Evolutionary conservation across 1,140 invertebrate species (phyloP), one percentile per base, ranked within the genome.

Genomic region (Drosophila azteca): DNA sequence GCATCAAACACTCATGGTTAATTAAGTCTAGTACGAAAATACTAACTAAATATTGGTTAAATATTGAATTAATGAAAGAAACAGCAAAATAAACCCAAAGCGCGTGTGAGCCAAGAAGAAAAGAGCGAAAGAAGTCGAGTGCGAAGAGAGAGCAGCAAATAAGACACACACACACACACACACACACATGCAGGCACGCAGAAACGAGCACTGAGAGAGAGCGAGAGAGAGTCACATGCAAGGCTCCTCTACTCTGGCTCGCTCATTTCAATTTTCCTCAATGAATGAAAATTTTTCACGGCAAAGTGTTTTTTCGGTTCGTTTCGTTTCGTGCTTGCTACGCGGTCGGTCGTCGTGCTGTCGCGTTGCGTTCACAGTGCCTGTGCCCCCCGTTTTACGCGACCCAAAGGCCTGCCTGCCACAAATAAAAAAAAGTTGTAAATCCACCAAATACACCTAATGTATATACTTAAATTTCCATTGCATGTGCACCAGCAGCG

Each of bases 281-380:
- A 88, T 88, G 81, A 84, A 84, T 84, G 83, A 88, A 88, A 87
- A 88, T 78, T 88, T 88, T 88, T 88, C 83, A 88, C 83, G 83
- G 84, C 77, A 79, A 79, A 78, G 59, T 78, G 61, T 59, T 66
- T 64, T 84, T 78, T 77, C 63, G 70, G 58, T 66, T 61, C 73
- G 74, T 82, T 39, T 39, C 59, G 69, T 65, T 49, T 83, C 66
- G 75, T 74, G 55, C 71, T 75, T 80, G 68, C 79, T 39, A 39
- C 70, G 57, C 66, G 60, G 76, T 83, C 58, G 24, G 24, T 26
- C 24, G 24, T 26, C 5, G 70, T 72, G 67, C 43, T 31, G 31
- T 29, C 31, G 31, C 20, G 20, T 22, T 57, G 54, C 41, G 41
- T 57, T 22, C 41, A 22, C 52, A 43, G 17, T 54, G 48, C 44